Evolutionary conservation across 2,113 vertebrate genomes (phyloP).

Genomic region (Sorex araneus): DNA sequence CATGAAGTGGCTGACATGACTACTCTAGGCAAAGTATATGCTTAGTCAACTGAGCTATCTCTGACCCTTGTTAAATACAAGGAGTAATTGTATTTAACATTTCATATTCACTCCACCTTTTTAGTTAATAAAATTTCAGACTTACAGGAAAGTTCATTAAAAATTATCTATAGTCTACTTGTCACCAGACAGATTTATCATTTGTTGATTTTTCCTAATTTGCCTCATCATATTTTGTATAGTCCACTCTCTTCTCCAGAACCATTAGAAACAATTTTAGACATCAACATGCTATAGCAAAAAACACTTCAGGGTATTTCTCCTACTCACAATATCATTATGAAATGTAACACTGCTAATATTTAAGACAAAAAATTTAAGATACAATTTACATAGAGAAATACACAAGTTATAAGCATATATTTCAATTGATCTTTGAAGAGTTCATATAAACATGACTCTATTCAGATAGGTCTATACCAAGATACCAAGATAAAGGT

Average conservation of each 20-base stretch:
- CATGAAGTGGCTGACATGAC: too few relatives aligned
- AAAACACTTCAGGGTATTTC: neutral
- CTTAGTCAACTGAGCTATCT: too few relatives aligned
- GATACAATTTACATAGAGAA: neutral
- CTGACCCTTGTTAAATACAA: too few relatives aligned
- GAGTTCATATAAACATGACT: neutral
- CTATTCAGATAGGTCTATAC: neutral
- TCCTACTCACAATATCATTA: neutral
- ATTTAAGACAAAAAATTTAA: conserved; percentile 25
- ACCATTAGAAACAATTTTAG: neutral
- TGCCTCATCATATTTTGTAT: neutral
- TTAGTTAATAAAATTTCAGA: neutral
- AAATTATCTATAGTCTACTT: neutral
- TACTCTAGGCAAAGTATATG: too few relatives aligned
- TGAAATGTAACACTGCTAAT: neutral
- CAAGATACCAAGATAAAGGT: neutral
- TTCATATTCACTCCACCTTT: too few relatives aligned
- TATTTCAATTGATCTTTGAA: neutral
- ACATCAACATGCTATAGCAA: neutral
- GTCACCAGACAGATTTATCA: neutral
- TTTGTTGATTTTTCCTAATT: neutral
- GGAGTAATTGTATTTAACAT: too few relatives aligned
- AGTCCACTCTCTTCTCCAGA: neutral
- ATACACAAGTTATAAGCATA: neutral
- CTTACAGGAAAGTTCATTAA: neutral